These are phyloP conservation scores for Chelmon rostratus DNA, from an alignment of 2,797 vertebrate genomes.

Conservation along the genomic window DNA sequence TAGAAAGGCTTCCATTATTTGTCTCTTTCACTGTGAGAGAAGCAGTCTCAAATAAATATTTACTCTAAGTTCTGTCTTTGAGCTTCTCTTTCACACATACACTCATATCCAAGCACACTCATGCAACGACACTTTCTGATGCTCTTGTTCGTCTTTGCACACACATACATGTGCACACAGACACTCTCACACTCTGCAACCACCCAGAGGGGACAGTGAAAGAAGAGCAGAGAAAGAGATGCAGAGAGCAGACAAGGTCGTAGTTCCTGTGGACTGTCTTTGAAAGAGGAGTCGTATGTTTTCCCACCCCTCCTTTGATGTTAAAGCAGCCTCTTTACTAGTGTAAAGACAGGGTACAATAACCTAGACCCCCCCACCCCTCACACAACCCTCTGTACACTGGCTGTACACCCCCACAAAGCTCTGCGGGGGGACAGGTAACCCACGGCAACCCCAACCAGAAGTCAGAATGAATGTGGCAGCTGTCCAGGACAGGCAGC, in stretches of 20 bases:
- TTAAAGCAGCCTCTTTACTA: conserved; percentile 79
- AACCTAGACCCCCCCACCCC: conserved; percentile 59
- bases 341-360: conserved; percentile 74
- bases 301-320: conserved; percentile 80
- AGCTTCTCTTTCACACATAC: background rate
- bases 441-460: conserved; percentile 74
- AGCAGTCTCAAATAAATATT: conserved; percentile 39
- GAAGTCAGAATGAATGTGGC: conserved; percentile 77
- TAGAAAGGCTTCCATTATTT: conserved; percentile 30
- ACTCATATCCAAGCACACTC: background rate
- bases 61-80: conserved; percentile 36
- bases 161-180: conserved; percentile 23
- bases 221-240: conserved; percentile 66
- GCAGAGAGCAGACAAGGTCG: conserved; percentile 76
- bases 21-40: background rate
- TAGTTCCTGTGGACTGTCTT: conserved; percentile 78
- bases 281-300: conserved; percentile 79
- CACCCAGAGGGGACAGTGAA: conserved; percentile 72
- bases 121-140: conserved; percentile 48
- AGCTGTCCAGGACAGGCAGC: conserved; percentile 73
- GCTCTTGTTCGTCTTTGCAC: conserved; percentile 9
- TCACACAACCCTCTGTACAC: conserved; percentile 55
- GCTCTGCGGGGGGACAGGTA: conserved; percentile 74
- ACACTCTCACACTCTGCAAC: conserved; percentile 35
- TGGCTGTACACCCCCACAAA: conserved; percentile 56